Percentiles rank a stretch among this genome's conserved stretches.
These are phyloP conservation scores for Dicroscelio sp. DNA, from an alignment of 2,888 invertebrate genomes.

Conservation along the genomic window DNA sequence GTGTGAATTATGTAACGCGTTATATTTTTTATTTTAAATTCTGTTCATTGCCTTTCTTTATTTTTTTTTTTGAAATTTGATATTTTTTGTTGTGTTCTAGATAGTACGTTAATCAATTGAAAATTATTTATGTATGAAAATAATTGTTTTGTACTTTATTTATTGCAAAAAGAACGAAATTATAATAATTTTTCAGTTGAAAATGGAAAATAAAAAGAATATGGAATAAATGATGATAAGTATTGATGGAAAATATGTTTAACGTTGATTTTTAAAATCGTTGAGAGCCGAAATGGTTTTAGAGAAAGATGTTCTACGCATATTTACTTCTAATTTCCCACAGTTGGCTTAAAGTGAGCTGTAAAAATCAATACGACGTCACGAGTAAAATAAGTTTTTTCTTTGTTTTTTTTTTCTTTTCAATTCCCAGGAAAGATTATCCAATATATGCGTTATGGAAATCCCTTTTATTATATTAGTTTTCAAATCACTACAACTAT, in stretches of 20 bases:
- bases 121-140: background rate
- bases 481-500: too few relatives aligned
- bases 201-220: background rate
- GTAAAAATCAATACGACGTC: constrained; percentile 41
- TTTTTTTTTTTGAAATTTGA: too few relatives aligned
- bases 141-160: background rate
- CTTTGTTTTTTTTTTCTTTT: too few relatives aligned
- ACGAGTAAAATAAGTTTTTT: background rate
- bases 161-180: background rate
- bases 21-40: too few relatives aligned
- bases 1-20: background rate
- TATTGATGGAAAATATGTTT: constrained; percentile 1
- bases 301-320: background rate
- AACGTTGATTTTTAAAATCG: constrained; percentile 7
- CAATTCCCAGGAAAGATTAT: too few relatives aligned
- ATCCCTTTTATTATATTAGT: too few relatives aligned
- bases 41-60: too few relatives aligned
- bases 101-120: too few relatives aligned
- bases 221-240: background rate
- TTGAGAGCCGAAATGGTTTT: too few relatives aligned
- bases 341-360: constrained; percentile 20
- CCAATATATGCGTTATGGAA: too few relatives aligned
- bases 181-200: background rate
- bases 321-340: constrained; percentile 27
- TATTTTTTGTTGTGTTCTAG: too few relatives aligned